Base-by-base conservation (phyloP, 2,797 vertebrate genomes). In the Australoheros facetus region DNA sequence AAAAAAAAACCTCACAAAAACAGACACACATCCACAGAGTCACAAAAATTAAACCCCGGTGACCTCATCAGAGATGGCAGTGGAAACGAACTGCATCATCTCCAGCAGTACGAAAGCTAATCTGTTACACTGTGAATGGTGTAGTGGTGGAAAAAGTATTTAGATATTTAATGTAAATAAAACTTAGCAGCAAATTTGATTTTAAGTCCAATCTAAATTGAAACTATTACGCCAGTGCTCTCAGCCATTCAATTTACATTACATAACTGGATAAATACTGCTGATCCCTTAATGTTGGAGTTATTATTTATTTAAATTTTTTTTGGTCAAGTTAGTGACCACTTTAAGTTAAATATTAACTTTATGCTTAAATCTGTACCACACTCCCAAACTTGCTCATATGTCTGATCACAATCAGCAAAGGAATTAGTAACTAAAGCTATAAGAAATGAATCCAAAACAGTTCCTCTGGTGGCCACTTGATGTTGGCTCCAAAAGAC, bases 1-100 rank as follows among this genome's bases (percentile, higher is more conserved):
- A 26, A 3, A 76, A 19, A 76, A 21, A 23, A 77, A 64, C 57
- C 69, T 30, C 77, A 75, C 71, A 56, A 75, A 69, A 48, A 59
- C 21, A 70, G 21, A 59, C 62, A 59, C 26, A 59, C 32, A 30
- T 23, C 42, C 58, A 7, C 55, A 74, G 28, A 56, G 77, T 57
- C 12, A 64, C 14, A 55, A 32, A 55, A 39, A 85, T 17, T n/a
- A 3, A 78, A 80, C 62, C 76, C 62, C n/a, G 3, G 58, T 60
- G 73, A 81, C 3, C 17, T 71, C 8, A 77, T 78, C 72, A 26
- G 19, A 70, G 39, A 73, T 13, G 58, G 30, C 1, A 28, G 19
- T 13, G 28, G 53, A 58, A 39, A 57, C 13, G 26, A 58, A 19
- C 19, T 4, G 14, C 16, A 51, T 2, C 56, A 7, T 17, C 48